These are phyloP conservation scores for Dryoscopus gambensis DNA, from an alignment of 2,113 vertebrate species.

Conservation along the genomic window DNA sequence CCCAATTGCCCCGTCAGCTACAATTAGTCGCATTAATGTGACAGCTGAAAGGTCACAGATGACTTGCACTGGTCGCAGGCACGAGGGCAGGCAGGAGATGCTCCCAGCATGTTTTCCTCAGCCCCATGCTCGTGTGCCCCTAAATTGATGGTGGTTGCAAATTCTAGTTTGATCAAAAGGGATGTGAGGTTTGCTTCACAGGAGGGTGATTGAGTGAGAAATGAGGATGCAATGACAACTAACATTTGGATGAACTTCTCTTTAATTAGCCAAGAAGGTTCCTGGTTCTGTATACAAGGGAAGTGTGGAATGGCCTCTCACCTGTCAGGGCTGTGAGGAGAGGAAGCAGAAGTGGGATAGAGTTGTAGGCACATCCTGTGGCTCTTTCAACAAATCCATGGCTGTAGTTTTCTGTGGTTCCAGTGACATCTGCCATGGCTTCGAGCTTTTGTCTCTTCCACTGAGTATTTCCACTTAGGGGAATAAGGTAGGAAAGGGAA, in stretches of 20 bases:
- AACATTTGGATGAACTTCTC: conserved; percentile 19
- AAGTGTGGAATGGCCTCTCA: background rate
- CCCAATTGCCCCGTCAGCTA: conserved; percentile 24
- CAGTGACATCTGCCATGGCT: background rate
- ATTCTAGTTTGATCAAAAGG: background rate
- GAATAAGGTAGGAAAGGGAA: background rate
- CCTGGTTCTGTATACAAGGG: background rate
- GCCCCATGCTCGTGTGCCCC: fast-evolving
- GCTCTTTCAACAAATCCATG: background rate
- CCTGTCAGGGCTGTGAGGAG: background rate
- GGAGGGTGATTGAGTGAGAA: background rate
- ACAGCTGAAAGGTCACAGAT: conserved; percentile 15
- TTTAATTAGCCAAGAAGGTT: background rate
- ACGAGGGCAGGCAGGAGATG: background rate
- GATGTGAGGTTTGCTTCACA: background rate
- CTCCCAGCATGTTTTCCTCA: background rate
- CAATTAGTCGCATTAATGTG: conserved; percentile 33
- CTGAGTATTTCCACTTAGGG: background rate
- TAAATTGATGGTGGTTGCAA: background rate
- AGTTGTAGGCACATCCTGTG: background rate
- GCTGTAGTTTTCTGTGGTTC: background rate
- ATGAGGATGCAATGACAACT: background rate
- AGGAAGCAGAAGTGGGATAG: conserved; percentile 1
- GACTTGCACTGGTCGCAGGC: background rate
- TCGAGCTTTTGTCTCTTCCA: background rate